A percentile compares a stretch with the other conserved stretches of the same genome.
Evolutionary conservation across 2,797 vertebrate genomes (phyloP).

Genomic region (Antennarius maculatus): DNA sequence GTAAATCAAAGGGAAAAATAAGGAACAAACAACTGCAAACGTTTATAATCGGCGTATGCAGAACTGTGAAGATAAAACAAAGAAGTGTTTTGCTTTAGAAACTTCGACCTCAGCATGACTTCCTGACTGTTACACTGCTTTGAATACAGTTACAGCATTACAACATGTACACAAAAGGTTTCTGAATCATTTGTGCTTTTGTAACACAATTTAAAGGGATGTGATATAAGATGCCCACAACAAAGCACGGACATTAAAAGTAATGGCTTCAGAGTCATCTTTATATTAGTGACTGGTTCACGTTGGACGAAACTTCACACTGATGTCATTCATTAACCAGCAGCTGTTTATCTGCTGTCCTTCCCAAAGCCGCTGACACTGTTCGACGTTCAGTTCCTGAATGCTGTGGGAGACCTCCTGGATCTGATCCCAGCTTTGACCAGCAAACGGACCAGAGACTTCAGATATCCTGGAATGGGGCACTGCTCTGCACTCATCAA

Average conservation of each 20-base stretch:
- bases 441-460: constrained; percentile 18
- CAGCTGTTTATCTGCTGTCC: constrained; percentile 46
- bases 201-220: constrained; percentile 7
- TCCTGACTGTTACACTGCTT: not conserved
- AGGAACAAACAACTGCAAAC: not conserved
- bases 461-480: constrained; percentile 86
- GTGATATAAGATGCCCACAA: not conserved
- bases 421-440: constrained; percentile 89
- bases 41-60: not conserved
- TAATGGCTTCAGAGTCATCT: not conserved
- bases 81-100: not conserved
- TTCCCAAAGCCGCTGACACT: constrained; percentile 82
- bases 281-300: not conserved
- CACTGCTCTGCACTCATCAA: constrained; percentile 97
- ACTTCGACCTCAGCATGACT: not conserved
- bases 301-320: not conserved
- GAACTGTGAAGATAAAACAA: not conserved
- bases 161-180: constrained; percentile 8
- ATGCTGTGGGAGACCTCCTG: constrained; percentile 88
- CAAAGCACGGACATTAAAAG: not conserved
- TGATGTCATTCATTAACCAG: constrained; percentile 8
- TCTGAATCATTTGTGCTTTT: constrained; percentile 6
- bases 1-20: not conserved
- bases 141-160: not conserved
- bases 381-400: constrained; percentile 89